Evolutionary conservation across 2,113 vertebrate species (phyloP).

Genomic region (Phaethornis superciliosus): DNA sequence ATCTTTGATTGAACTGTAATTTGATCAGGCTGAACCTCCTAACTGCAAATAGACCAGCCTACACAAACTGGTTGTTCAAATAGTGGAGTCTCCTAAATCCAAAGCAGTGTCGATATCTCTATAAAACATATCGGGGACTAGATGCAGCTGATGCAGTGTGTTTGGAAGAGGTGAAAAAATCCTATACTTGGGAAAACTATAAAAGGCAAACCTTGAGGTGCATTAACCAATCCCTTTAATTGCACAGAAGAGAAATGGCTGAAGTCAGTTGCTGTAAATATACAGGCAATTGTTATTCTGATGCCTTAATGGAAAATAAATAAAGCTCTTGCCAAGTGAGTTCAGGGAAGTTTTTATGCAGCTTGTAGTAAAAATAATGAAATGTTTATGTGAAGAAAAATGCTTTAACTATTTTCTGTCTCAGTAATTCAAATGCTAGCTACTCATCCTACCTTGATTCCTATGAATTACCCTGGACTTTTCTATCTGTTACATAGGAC

Average conservation of each 20-base stretch:
- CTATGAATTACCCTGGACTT: conserved; percentile 32
- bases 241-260: conserved; percentile 53
- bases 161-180: conserved; percentile 17
- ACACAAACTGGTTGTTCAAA: conserved; percentile 64
- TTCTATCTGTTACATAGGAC: conserved; percentile 80
- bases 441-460: not conserved
- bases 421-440: conserved; percentile 48
- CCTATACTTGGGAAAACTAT: not conserved
- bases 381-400: conserved; percentile 66
- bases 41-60: conserved; percentile 71
- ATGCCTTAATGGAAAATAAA: conserved; percentile 76
- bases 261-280: conserved; percentile 64
- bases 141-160: conserved; percentile 8
- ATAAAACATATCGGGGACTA: conserved; percentile 72
- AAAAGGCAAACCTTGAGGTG: conserved; percentile 25
- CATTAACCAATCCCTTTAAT: conserved; percentile 69
- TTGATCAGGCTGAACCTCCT: conserved; percentile 78
- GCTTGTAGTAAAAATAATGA: conserved; percentile 58
- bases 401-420: conserved; percentile 32
- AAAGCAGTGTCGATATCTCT: conserved; percentile 68
- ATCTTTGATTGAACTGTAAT: conserved; percentile 64
- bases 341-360: conserved; percentile 65
- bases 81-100: conserved; percentile 68
- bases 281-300: conserved; percentile 60
- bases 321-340: conserved; percentile 63